Conservation (phyloP, 2,113 vertebrate genomes). For the Boleophthalmus pectinirostris region DNA sequence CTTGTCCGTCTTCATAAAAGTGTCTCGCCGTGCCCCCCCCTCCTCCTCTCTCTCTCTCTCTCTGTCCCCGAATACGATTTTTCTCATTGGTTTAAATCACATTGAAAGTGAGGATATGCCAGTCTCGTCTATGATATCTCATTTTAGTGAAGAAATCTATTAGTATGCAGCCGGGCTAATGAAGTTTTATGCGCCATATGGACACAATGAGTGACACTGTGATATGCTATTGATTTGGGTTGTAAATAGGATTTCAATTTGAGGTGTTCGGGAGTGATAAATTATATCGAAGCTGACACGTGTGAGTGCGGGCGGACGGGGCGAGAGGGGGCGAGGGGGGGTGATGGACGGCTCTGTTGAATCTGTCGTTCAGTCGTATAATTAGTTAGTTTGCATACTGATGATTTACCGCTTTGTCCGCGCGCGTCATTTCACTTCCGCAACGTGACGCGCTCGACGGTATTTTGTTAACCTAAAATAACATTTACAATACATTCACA, state of each 20-base stretch:
- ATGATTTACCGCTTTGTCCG: slow-evolving; percentile 53
- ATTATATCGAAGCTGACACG: slow-evolving; percentile 70
- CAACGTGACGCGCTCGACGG: background rate
- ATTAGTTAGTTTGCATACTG: slow-evolving; percentile 74
- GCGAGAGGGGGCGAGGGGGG: slow-evolving; percentile 2
- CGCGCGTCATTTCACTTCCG: slow-evolving; percentile 25
- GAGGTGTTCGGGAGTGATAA: slow-evolving; percentile 50
- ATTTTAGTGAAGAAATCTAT: slow-evolving; percentile 54
- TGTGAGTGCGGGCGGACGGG: slow-evolving; percentile 18
- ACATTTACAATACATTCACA: no score
- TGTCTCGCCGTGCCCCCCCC: slow-evolving; percentile 36
- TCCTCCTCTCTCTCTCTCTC: no score
- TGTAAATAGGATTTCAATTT: slow-evolving; percentile 71
- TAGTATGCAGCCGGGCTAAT: slow-evolving; percentile 55
- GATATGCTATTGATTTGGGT: slow-evolving; percentile 64
- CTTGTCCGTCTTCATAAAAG: slow-evolving; percentile 72
- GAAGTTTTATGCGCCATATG: slow-evolving; percentile 61
- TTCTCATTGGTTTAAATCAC: slow-evolving; percentile 50
- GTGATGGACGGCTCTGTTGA: slow-evolving; percentile 41
- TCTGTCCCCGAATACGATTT: slow-evolving; percentile 11
- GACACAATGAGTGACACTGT: slow-evolving; percentile 59
- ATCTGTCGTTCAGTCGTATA: slow-evolving; percentile 64
- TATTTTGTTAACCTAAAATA: background rate
- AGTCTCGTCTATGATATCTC: slow-evolving; percentile 48
- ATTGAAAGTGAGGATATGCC: slow-evolving; percentile 36